These are phyloP conservation scores for Podilymbus podiceps DNA, from an alignment of 2,113 vertebrate species.

Conservation along the genomic window DNA sequence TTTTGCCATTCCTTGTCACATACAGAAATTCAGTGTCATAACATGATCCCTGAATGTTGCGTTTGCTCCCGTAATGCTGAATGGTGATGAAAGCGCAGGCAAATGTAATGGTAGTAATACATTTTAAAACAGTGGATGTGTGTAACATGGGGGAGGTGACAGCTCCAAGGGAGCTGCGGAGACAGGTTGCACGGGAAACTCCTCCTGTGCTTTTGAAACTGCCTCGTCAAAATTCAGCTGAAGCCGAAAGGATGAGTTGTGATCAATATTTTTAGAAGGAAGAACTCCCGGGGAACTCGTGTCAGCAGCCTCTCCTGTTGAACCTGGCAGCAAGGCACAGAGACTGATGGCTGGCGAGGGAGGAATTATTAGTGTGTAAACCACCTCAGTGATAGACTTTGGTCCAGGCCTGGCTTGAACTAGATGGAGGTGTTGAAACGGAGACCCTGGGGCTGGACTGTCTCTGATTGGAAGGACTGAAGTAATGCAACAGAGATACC, in stretches of 20 bases:
- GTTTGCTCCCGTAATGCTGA: background rate
- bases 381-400: background rate
- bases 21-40: background rate
- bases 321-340: background rate
- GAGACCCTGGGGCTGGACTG: background rate
- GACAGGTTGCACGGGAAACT: background rate
- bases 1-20: background rate
- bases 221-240: background rate
- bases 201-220: background rate
- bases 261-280: background rate
- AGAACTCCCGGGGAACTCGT: background rate
- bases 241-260: background rate
- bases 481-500: rapidly evolving
- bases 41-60: background rate
- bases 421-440: background rate
- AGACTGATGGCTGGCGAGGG: background rate
- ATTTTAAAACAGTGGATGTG: background rate
- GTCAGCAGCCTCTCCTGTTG: background rate
- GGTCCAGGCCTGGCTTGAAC: background rate
- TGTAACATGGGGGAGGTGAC: background rate
- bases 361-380: background rate
- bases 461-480: background rate
- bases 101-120: background rate
- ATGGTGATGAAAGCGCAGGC: background rate
- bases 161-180: background rate